Percentiles rank a stretch among this genome's conserved stretches.
Conservation (phyloP, 2,797 vertebrate genomes). For the Catostomus latipinnis region DNA sequence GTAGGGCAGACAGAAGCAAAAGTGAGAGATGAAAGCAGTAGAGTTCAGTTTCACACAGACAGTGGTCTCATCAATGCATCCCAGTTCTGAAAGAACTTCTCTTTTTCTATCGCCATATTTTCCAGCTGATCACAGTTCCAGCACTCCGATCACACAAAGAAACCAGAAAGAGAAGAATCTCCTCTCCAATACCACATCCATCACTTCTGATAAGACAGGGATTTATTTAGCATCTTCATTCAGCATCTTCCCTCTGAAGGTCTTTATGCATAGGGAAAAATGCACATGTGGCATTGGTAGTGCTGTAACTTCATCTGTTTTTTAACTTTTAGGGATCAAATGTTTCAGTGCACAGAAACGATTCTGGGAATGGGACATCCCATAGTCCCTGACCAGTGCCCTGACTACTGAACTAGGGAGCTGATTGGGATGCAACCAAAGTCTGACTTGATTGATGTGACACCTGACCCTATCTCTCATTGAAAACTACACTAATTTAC, state of each 20-base stretch:
- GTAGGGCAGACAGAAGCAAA: constrained; percentile 54
- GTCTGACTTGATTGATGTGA: not conserved
- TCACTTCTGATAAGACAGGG: not conserved
- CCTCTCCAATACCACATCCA: not conserved
- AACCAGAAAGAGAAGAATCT: not conserved
- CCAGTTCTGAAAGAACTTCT: not conserved
- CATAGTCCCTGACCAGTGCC: too few relatives aligned
- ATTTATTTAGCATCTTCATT: not conserved
- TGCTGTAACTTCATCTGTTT: constrained; percentile 2
- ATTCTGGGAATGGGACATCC: too few relatives aligned
- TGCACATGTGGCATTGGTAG: too few relatives aligned
- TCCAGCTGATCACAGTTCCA: not conserved
- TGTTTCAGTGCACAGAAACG: too few relatives aligned
- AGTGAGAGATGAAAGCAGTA: constrained; percentile 43
- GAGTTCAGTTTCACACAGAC: constrained; percentile 45
- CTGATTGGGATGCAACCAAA: not conserved
- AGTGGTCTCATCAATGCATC: constrained; percentile 17
- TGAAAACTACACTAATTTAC: not conserved
- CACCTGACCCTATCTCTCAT: not conserved
- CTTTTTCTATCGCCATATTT: not conserved
- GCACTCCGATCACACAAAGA: not conserved
- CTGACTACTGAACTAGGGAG: too few relatives aligned
- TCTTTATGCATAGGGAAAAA: not conserved
- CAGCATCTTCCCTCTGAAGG: not conserved
- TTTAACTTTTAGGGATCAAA: too few relatives aligned